Conservation (phyloP, 2,113 vertebrate genomes). For the Junco hyemalis region DNA sequence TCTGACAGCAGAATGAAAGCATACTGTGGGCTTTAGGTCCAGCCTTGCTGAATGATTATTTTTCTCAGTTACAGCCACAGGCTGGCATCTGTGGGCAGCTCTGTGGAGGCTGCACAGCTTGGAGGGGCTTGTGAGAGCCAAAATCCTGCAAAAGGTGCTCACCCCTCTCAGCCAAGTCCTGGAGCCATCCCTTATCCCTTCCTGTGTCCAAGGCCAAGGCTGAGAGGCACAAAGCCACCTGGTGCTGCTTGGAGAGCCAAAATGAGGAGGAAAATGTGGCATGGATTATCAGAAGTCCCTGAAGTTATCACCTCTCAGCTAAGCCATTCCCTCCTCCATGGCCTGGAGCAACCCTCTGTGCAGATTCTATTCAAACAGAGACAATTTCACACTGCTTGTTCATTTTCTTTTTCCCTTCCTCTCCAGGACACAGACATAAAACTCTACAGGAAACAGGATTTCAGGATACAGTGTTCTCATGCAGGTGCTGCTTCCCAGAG, state of each 20-base stretch:
- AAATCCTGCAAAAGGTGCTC: neutral
- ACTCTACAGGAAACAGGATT: neutral
- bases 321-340: neutral
- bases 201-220: neutral
- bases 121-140: neutral
- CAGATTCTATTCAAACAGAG: neutral
- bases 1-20: neutral
- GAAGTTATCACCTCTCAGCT: rapidly evolving
- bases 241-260: conserved; percentile 20
- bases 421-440: neutral
- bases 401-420: neutral
- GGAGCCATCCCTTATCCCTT: neutral
- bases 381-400: neutral
- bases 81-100: neutral
- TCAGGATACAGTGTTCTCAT: rapidly evolving
- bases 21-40: neutral
- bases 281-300: neutral
- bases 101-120: neutral
- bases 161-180: neutral
- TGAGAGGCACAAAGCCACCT: neutral
- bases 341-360: neutral
- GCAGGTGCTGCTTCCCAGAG: neutral
- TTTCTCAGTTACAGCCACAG: neutral
- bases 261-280: neutral
- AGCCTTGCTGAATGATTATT: neutral